phyloP scores from a whole-genome alignment of 2,888 invertebrate genomes.

The Thymelicus sylvestris region DNA sequence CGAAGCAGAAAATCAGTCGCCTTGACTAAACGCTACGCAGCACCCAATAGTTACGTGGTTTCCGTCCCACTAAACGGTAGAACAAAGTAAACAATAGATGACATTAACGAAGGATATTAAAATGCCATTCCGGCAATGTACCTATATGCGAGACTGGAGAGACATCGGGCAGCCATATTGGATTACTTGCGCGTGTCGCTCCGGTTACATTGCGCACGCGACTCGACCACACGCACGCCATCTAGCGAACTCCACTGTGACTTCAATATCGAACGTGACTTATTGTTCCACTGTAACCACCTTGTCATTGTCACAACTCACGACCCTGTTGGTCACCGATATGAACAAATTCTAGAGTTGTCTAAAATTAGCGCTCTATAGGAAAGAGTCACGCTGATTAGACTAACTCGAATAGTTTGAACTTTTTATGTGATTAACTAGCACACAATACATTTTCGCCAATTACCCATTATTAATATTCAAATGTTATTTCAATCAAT shows the following conservation, averaged over 20 bases:
- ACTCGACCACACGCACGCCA: conserved; percentile 82
- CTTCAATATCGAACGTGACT: conserved; percentile 58
- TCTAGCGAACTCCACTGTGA: conserved; percentile 63
- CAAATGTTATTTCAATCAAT: too few relatives aligned
- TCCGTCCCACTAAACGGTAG: conserved; percentile 62
- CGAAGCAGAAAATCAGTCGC: conserved; percentile 13
- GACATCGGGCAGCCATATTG: conserved; percentile 79
- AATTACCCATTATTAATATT: too few relatives aligned
- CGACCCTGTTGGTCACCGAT: conserved; percentile 12
- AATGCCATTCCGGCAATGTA: conserved; percentile 79
- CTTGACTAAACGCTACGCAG: conserved; percentile 15
- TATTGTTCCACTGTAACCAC: conserved; percentile 36
- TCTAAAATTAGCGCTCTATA: too few relatives aligned
- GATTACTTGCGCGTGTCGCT: conserved; percentile 82
- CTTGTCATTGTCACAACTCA: conserved; percentile 14
- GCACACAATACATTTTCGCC: too few relatives aligned
- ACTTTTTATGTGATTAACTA: too few relatives aligned
- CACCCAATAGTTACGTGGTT: conserved; percentile 52
- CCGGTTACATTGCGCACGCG: conserved; percentile 82
- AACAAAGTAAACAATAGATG: conserved; percentile 80
- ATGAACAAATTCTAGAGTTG: background rate
- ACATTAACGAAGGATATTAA: conserved; percentile 78
- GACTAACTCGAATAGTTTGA: too few relatives aligned
- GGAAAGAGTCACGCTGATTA: too few relatives aligned
- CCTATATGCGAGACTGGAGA: conserved; percentile 63